Conservation (phyloP, 2,888 invertebrate species). For the Chesias legatella region DNA sequence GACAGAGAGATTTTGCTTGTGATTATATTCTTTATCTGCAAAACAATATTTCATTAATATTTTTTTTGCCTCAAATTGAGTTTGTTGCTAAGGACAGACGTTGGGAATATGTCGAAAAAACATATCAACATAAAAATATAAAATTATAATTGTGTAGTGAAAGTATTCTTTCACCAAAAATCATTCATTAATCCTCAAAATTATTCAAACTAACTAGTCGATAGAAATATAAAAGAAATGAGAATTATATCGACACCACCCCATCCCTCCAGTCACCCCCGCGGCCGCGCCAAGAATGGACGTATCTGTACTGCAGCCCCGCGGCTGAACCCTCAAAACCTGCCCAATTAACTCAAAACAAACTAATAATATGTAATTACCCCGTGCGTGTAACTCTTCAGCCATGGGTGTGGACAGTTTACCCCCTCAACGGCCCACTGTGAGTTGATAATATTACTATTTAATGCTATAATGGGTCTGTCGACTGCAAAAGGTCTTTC, state of each 20-base stretch:
- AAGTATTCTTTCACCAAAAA: too few species aligned
- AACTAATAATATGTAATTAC: constrained; percentile 39
- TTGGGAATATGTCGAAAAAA: too few species aligned
- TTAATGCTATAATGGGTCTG: constrained; percentile 14
- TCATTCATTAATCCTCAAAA: too few species aligned
- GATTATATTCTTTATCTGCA: too few species aligned
- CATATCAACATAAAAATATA: too few species aligned
- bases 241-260: constrained; percentile 24
- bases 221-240: too few species aligned
- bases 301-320: constrained; percentile 45
- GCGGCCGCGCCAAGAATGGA: constrained; percentile 45
- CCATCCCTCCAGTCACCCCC: constrained; percentile 41
- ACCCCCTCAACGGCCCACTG: constrained; percentile 49
- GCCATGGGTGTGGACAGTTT: constrained; percentile 66
- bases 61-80: too few species aligned
- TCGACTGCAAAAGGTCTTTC: neutral
- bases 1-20: neutral
- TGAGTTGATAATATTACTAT: constrained; percentile 37
- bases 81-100: too few species aligned
- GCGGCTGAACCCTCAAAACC: constrained; percentile 39
- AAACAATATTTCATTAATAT: too few species aligned
- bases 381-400: constrained; percentile 26
- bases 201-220: too few species aligned
- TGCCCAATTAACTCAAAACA: constrained; percentile 31
- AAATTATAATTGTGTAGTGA: too few species aligned